phyloP scores from a whole-genome alignment of 2,888 invertebrate genomes.

The Torymus auratus region DNA sequence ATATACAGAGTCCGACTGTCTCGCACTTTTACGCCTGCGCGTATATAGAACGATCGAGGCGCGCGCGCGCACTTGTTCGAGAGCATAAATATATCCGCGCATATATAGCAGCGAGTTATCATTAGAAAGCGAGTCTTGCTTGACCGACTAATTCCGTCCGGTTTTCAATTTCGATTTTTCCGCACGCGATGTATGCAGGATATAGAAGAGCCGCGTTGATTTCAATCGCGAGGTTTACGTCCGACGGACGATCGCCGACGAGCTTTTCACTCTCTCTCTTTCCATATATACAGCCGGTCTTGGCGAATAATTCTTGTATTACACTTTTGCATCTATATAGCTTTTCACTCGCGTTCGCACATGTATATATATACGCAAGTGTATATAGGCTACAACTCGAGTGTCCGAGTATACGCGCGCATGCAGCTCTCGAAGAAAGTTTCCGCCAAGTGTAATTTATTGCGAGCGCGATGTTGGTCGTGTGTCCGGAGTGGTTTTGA shows the following conservation, averaged over 20 bases:
- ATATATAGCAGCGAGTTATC: conserved; percentile 19
- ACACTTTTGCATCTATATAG: conserved; percentile 30
- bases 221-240: neutral
- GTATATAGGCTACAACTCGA: too few relatives aligned
- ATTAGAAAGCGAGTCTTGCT: conserved; percentile 59
- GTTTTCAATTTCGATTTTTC: conserved; percentile 54
- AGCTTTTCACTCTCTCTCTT: conserved; percentile 28
- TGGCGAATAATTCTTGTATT: conserved; percentile 26
- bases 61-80: too few relatives aligned
- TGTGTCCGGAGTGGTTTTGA: too few relatives aligned
- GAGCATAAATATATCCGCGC: too few relatives aligned
- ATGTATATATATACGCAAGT: too few relatives aligned
- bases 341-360: conserved; percentile 8
- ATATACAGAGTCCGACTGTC: too few relatives aligned
- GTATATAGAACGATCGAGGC: too few relatives aligned
- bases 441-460: conserved; percentile 8
- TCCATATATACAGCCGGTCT: neutral
- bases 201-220: neutral
- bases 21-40: too few relatives aligned
- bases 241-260: neutral
- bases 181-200: neutral
- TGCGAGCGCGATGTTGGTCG: neutral
- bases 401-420: too few relatives aligned
- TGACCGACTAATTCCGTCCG: conserved; percentile 59
- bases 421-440: conserved; percentile 18